Evolutionary conservation across 2,888 invertebrate species (phyloP).

Genomic region (Morpho achilles): DNA sequence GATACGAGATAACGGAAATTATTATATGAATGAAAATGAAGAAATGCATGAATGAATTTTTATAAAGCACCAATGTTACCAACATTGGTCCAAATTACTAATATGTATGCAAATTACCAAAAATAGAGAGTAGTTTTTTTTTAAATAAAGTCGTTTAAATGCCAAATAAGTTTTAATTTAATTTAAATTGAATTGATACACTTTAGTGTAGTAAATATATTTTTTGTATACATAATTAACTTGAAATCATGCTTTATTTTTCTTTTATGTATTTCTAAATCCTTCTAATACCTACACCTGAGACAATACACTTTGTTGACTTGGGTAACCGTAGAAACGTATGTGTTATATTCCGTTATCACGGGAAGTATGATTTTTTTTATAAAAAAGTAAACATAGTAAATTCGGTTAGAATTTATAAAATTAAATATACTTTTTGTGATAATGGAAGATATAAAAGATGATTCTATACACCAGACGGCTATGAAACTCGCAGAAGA

Average conservation of each 20-base stretch:
- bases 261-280: conserved; percentile 34
- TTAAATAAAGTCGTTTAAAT: no score
- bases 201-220: no score
- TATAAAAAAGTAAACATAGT: conserved; percentile 21
- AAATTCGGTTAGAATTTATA: conserved; percentile 15
- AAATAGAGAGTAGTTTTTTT: no score
- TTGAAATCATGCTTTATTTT: not conserved
- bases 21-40: no score
- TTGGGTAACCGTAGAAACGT: conserved; percentile 49
- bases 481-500: conserved; percentile 89
- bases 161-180: no score
- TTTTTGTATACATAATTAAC: no score
- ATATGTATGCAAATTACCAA: no score
- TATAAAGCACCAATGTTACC: no score
- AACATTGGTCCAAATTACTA: no score
- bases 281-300: not conserved
- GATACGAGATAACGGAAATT: no score
- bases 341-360: conserved; percentile 8
- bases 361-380: conserved; percentile 32
- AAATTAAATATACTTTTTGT: conserved; percentile 15
- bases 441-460: conserved; percentile 74
- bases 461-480: conserved; percentile 84
- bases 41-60: no score
- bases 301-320: not conserved
- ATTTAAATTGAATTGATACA: no score